Evolutionary conservation across 2,797 vertebrate species (phyloP), one percentile per base, ranked within the genome.

Genomic region (Valencia hispanica): DNA sequence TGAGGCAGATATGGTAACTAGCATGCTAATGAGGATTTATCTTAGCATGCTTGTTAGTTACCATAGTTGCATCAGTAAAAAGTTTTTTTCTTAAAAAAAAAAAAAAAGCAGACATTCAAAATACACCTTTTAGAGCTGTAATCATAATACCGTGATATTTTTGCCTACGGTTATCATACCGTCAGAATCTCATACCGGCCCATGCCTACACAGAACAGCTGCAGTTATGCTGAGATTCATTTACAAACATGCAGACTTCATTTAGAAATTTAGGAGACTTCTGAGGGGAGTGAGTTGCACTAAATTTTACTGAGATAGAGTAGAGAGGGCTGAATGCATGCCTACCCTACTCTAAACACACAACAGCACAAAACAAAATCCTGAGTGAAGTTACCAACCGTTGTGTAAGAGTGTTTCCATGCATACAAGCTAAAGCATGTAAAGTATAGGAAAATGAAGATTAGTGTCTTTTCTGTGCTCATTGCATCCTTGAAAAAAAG

Each of bases 401-500:
- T 12, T n/a, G 22, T 10, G 3, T 11, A 3, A 14, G 20, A 39
- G 9, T 5, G 11, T 25, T 5, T 65, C 34, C 34, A 25, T 25
- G 61, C 20, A 63, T 39, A 63, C 18, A 6, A 66, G 36, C 63
- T 66, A 41, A 66, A 41, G 10, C 63, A n/a, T 14, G 50, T n/a
- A 43, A 0, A 25, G 30, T 34, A 47, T 2, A 57, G 36, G 11
- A 43, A 61, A 45, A 20, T 55, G 41, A 78, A 68, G 20, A 66
- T 63, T 68, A 4, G 17, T 41, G 17, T 51, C 34, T 9, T 2
- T 14, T 61, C 73, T 48, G 76, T 69, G 8, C 72, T 80, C 30
- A 8, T 18, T 69, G 51, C 80, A 78, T 84, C 53, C 79, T 78
- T 87, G 77, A 82, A 57, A 72, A 66, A 80, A 57, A 5, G 86